Conservation (phyloP, 1,140 invertebrate genomes). For the Sycophaga agraensis region DNA sequence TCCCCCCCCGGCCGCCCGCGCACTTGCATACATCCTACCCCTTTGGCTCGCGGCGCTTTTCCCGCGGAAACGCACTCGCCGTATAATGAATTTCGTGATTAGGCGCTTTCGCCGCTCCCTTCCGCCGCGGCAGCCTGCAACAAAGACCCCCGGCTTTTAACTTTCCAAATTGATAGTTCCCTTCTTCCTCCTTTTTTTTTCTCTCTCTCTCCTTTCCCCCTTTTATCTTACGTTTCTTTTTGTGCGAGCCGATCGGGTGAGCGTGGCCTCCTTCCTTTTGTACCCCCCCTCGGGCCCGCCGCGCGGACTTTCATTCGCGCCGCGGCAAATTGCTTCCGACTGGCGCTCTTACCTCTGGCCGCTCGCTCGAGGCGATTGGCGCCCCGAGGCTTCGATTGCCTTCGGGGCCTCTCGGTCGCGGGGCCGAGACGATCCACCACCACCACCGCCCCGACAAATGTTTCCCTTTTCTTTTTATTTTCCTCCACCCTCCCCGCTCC, state of each 20-base stretch:
- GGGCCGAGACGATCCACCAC: no score
- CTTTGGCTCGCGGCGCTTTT: conserved; percentile 18
- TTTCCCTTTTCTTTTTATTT: conserved; percentile 50
- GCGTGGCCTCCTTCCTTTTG: no score
- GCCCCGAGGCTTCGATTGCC: no score
- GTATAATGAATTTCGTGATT: conserved; percentile 49
- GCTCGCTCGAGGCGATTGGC: no score
- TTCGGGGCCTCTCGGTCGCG: no score
- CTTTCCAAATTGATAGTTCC: conserved; percentile 5
- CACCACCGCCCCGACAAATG: conserved; percentile 53
- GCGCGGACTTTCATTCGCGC: background rate
- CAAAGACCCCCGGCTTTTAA: background rate
- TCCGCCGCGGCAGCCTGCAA: background rate
- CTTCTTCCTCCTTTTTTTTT: no score
- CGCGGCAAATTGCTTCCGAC: background rate
- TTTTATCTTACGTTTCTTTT: no score
- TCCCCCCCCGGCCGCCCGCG: background rate
- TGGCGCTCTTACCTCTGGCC: no score
- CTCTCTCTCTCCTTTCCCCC: no score
- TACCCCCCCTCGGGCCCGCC: no score
- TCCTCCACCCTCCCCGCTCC: background rate
- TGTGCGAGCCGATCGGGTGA: no score
- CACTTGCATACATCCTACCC: no score
- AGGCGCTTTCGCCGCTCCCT: conserved; percentile 39
- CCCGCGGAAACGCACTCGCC: background rate